A percentile compares a stretch with the other conserved stretches of the same genome.
phyloP scores from a whole-genome alignment of 1,140 invertebrate genomes.

The Watersipora subatra region DNA sequence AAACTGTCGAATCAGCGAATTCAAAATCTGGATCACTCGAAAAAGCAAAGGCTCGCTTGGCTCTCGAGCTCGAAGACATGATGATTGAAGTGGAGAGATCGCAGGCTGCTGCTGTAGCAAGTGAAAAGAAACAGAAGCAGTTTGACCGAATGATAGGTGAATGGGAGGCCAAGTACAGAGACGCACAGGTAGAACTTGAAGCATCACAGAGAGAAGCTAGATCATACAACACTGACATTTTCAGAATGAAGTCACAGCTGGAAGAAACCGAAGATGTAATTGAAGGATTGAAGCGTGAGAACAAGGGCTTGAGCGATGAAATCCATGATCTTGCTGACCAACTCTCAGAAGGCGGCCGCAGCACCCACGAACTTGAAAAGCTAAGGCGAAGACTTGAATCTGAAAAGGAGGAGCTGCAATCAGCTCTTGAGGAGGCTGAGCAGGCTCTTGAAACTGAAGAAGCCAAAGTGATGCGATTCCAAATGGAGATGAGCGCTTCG shows the following conservation, averaged over 20 bases:
- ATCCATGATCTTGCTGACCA: constrained; percentile 98
- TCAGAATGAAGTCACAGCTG: constrained; percentile 92
- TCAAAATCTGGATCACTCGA: constrained; percentile 89
- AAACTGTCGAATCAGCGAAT: constrained; percentile 74
- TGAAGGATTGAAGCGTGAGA: constrained; percentile 92
- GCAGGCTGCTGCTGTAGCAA: constrained; percentile 79
- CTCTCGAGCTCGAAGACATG: constrained; percentile 94
- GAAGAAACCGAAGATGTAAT: constrained; percentile 92
- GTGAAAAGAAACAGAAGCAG: constrained; percentile 99
- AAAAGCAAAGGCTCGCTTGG: constrained; percentile 89
- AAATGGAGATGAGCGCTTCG: constrained; percentile 91
- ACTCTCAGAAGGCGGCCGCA: constrained; percentile 83
- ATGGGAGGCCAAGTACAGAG: constrained; percentile 99
- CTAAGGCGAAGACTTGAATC: constrained; percentile 90
- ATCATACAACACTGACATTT: constrained; percentile 97
- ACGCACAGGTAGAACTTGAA: constrained; percentile 89
- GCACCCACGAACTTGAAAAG: constrained; percentile 95
- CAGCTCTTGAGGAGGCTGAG: constrained; percentile 96
- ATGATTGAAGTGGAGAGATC: constrained; percentile 94
- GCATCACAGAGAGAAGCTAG: constrained; percentile 97
- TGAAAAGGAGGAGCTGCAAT: constrained; percentile 97
- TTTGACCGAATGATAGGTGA: constrained; percentile 99
- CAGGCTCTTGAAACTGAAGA: constrained; percentile 80
- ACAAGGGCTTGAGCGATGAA: constrained; percentile 96
- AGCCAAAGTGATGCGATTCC: constrained; percentile 64